These are phyloP conservation scores for Camponotus fellah DNA, from an alignment of 2,888 invertebrate species.

Conservation along the genomic window DNA sequence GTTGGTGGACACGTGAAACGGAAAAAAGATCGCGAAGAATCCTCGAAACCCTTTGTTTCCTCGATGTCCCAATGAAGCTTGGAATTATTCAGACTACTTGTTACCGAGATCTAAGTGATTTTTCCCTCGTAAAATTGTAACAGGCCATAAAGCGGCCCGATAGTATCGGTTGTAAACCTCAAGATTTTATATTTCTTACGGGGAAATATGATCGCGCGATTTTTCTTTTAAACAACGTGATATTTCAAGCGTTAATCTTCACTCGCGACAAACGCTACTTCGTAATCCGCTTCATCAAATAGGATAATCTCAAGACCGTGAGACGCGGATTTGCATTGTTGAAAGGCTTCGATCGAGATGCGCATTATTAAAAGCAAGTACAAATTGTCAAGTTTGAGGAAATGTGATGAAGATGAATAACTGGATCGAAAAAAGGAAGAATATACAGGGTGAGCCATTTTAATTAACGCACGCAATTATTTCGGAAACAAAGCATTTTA, in stretches of 20 bases:
- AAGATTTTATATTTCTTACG: not conserved
- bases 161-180: not conserved
- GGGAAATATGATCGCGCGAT: not conserved
- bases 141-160: not conserved
- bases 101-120: not conserved
- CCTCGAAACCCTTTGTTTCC: not conserved
- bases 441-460: too few relatives aligned
- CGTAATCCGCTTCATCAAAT: not conserved
- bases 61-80: not conserved
- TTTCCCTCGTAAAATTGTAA: not conserved
- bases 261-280: constrained; percentile 2
- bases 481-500: too few relatives aligned
- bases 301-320: not conserved
- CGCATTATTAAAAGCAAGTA: not conserved
- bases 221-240: not conserved
- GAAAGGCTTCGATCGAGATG: constrained; percentile 2
- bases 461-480: too few relatives aligned
- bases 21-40: not conserved
- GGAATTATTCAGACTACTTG: not conserved
- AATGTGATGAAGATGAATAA: not conserved
- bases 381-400: not conserved
- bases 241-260: not conserved
- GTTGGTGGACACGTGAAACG: not conserved
- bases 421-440: not conserved
- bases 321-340: constrained; percentile 12